Percentiles rank a stretch among this genome's conserved stretches.
phyloP scores from a whole-genome alignment of 2,888 invertebrate genomes.

The Diarsia dahlii region DNA sequence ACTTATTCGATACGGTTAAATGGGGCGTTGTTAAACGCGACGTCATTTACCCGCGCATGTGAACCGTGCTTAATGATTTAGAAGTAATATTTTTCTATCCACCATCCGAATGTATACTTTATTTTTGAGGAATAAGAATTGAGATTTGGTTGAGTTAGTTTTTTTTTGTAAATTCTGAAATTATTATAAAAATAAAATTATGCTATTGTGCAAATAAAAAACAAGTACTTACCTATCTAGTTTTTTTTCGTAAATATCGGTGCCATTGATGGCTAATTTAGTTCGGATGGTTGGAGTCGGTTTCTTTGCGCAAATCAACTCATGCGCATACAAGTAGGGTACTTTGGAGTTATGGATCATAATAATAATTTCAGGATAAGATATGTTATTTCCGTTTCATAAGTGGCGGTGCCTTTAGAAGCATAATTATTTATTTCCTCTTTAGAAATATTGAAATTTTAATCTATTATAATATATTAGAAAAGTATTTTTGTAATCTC shows the following conservation, averaged over 20 bases:
- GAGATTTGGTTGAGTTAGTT: neutral
- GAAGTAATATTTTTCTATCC: constrained; percentile 73
- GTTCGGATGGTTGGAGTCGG: constrained; percentile 66
- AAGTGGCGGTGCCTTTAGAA: constrained; percentile 77
- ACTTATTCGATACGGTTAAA: constrained; percentile 89
- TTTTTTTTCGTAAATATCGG: constrained; percentile 67
- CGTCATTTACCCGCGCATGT: constrained; percentile 82
- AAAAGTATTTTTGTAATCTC: constrained; percentile 23
- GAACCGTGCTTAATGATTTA: constrained; percentile 88
- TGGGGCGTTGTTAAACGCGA: constrained; percentile 86
- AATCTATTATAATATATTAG: constrained; percentile 24
- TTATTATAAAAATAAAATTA: constrained; percentile 58
- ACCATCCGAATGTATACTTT: constrained; percentile 43
- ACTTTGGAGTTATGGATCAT: constrained; percentile 74
- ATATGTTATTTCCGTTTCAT: constrained; percentile 86
- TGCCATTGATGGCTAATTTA: constrained; percentile 73
- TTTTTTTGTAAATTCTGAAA: constrained; percentile 32
- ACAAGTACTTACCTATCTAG: constrained; percentile 37
- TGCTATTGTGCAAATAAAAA: constrained; percentile 45
- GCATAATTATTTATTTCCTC: constrained; percentile 80
- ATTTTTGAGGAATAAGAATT: neutral
- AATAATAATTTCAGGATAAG: constrained; percentile 82
- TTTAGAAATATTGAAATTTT: constrained; percentile 50
- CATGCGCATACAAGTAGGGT: constrained; percentile 83
- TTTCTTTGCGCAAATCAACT: constrained; percentile 83